phyloP scores from a whole-genome alignment of 2,797 vertebrate genomes.

The Thalassophryne amazonica region DNA sequence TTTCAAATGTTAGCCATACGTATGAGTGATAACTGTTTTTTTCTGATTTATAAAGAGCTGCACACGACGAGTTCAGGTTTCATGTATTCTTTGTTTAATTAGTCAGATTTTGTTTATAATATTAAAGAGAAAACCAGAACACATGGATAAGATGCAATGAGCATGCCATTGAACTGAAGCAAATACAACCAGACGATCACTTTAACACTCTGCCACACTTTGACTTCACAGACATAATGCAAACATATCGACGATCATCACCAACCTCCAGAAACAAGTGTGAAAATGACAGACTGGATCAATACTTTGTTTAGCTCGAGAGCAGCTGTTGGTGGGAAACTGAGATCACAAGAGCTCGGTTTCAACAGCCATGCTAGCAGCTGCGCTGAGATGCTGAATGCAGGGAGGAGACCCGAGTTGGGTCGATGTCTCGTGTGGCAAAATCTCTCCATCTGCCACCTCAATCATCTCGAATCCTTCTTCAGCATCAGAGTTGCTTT shows the following conservation, averaged over 20 bases:
- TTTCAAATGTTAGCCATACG: too few species aligned
- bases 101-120: too few species aligned
- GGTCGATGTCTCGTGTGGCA: constrained; percentile 18
- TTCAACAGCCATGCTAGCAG: constrained; percentile 55
- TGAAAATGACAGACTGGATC: constrained; percentile 58
- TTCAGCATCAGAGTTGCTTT: not conserved
- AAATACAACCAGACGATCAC: too few species aligned
- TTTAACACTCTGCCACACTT: not conserved
- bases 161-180: too few species aligned
- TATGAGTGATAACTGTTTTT: too few species aligned
- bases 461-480: constrained; percentile 1
- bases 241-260: constrained; percentile 27
- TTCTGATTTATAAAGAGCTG: too few species aligned
- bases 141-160: too few species aligned
- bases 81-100: too few species aligned
- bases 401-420: constrained; percentile 42
- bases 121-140: too few species aligned
- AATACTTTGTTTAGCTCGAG: constrained; percentile 55
- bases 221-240: constrained; percentile 12
- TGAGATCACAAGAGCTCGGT: constrained; percentile 56
- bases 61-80: too few species aligned
- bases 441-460: constrained; percentile 46
- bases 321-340: constrained; percentile 62
- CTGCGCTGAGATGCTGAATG: constrained; percentile 52
- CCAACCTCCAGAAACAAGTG: constrained; percentile 21